Base-by-base conservation (phyloP, 2,113 vertebrate genomes). In the Micromys minutus region DNA sequence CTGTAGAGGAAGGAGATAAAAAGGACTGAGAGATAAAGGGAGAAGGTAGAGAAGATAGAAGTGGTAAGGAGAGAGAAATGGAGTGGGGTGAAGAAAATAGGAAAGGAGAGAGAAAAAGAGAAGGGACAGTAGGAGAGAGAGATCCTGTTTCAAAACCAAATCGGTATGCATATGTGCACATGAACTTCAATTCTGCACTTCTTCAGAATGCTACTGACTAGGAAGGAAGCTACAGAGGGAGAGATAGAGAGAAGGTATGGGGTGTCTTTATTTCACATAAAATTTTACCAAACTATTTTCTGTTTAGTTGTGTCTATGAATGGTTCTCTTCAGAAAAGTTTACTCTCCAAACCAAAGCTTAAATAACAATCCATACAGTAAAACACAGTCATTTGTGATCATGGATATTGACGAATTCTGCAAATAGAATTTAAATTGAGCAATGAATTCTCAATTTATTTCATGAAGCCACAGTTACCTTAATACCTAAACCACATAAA, bases 391-490 rank as follows among this genome's bases (percentile, higher is more conserved):
- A 57, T 52, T 93, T 72, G n/a, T 45, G 0, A 91, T 87, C 4
- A 19, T 71, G 5, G 0, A 90, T 19, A 67, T 3, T 91, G 80
- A 92, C 79, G 31, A 95, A 80, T 13, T 83, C n/a, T n/a, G 77
- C 26, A 88, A 90, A 91, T 76, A 83, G 5, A 59, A 94, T 91
- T 92, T 34, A 76, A 90, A 63, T 21, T 45, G 7, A 74, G 3
- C 26, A 59, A 22, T 61, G 4, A 1, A 85, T 45, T 4, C 13
- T 39, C 24, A 29, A 42, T 42, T 63, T 26, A 63, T 61, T 31
- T 42, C 31, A 61, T 29, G 13, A 42, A 26, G n/a, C 3, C n/a
- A 83, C 22, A 61, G 55, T 61, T 26, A 42, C 36, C 36, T 39
- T 81, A 19, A 59, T 39, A 39, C 55, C 0, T 5, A 59, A 83